Evolutionary conservation across 1,140 invertebrate genomes (phyloP).

Genomic region (Atta colombica): DNA sequence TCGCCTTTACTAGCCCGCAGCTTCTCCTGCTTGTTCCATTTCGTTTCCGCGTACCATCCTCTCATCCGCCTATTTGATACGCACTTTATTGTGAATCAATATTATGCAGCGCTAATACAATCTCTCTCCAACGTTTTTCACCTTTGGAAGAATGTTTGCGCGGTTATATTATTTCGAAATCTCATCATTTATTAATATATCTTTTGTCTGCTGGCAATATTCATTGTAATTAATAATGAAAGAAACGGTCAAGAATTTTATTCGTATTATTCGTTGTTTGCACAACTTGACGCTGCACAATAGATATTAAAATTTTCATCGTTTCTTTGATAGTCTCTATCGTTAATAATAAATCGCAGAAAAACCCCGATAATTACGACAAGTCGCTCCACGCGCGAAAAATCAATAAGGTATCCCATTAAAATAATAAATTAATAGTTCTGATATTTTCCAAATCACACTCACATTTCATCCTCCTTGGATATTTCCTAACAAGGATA

Average conservation of each 20-base stretch:
- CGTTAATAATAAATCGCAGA: background rate
- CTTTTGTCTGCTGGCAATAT: conserved; percentile 10
- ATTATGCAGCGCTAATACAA: conserved; percentile 17
- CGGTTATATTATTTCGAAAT: conserved; percentile 51
- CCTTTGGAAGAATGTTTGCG: conserved; percentile 7
- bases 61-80: conserved; percentile 35
- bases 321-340: background rate
- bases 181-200: conserved; percentile 67
- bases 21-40: conserved; percentile 22
- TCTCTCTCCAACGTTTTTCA: conserved; percentile 24
- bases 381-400: background rate
- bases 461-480: background rate
- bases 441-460: background rate
- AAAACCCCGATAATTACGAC: conserved; percentile 4
- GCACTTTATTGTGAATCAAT: conserved; percentile 55
- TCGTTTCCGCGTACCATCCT: conserved; percentile 3
- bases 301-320: conserved; percentile 34
- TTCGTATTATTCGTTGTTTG: background rate
- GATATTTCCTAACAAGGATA: background rate
- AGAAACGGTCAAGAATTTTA: background rate
- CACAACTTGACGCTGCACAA: background rate
- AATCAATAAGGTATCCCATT: background rate
- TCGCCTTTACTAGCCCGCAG: conserved; percentile 47
- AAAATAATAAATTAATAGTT: background rate
- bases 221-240: conserved; percentile 53